These are phyloP conservation scores for Sarcophaga carnaria DNA, from an alignment of 2,888 invertebrate species.

Conservation along the genomic window DNA sequence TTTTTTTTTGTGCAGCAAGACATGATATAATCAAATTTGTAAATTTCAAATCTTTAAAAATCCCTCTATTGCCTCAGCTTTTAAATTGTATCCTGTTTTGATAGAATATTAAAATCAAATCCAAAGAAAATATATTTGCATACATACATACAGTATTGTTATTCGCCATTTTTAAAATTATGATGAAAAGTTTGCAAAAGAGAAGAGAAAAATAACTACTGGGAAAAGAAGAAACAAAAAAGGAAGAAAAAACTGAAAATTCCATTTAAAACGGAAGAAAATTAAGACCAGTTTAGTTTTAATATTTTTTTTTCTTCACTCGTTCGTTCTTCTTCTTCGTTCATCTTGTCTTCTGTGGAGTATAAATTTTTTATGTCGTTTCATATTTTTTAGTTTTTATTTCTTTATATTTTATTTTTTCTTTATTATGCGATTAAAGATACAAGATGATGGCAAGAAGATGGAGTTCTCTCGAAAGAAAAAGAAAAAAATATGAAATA, in stretches of 20 bases:
- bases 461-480: background rate
- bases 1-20: no score
- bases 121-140: background rate
- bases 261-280: constrained; percentile 55
- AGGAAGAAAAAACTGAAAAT: background rate
- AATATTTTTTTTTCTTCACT: background rate
- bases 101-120: constrained; percentile 19
- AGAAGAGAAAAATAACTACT: background rate
- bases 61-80: no score
- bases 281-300: constrained; percentile 52
- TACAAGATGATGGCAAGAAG: constrained; percentile 21
- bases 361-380: background rate
- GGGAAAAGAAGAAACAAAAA: constrained; percentile 4
- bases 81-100: no score
- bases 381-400: background rate
- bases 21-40: no score
- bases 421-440: constrained; percentile 21
- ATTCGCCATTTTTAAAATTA: constrained; percentile 38
- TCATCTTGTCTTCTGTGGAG: no score
- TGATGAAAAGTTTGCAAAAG: constrained; percentile 19
- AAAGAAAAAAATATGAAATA: constrained; percentile 6
- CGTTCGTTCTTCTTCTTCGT: background rate
- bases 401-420: background rate
- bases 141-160: background rate
- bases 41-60: no score